These are phyloP conservation scores for Indri indri DNA, from an alignment of 2,113 vertebrate species.

Conservation along the genomic window DNA sequence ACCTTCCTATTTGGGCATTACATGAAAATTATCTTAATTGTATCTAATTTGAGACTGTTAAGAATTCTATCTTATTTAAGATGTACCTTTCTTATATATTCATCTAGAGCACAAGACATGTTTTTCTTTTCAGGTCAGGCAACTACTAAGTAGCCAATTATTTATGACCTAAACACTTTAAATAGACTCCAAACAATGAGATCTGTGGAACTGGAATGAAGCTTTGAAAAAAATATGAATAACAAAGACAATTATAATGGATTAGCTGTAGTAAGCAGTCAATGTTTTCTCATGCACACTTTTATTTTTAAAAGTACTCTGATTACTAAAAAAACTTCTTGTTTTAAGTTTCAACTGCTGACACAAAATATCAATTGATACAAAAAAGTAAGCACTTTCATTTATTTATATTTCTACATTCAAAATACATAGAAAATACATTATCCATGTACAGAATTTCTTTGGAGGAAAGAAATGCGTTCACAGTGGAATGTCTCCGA, in stretches of 20 bases:
- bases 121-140: neutral
- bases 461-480: constrained; percentile 34
- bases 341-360: constrained; percentile 18
- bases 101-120: neutral
- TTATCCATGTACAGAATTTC: neutral
- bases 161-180: neutral
- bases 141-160: neutral
- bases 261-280: neutral
- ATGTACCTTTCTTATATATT: neutral
- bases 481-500: constrained; percentile 20
- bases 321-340: neutral
- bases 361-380: neutral
- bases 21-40: neutral
- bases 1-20: neutral
- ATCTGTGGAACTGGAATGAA: neutral
- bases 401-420: constrained; percentile 19
- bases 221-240: constrained; percentile 29
- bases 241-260: neutral
- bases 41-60: neutral
- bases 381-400: neutral
- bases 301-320: constrained; percentile 17
- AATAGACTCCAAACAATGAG: neutral
- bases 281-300: neutral
- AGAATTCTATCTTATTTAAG: constrained; percentile 27
- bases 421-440: constrained; percentile 41